These are phyloP conservation scores for Kryphioiulus occultus DNA, from an alignment of 2,888 invertebrate species.

Conservation along the genomic window DNA sequence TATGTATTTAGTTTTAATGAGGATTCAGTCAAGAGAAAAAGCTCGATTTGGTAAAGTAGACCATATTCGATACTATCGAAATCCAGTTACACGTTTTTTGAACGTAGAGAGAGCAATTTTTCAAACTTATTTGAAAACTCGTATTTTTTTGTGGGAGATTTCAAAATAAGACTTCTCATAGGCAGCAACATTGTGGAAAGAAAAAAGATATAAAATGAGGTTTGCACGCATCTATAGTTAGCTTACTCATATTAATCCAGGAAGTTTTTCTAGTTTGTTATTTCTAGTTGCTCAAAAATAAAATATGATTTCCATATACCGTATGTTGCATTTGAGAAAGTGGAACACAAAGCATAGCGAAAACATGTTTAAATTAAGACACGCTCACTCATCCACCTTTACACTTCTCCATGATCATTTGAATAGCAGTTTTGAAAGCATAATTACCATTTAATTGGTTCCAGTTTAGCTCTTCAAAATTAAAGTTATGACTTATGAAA, in stretches of 20 bases:
- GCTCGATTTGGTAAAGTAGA: not conserved
- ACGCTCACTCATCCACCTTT: not conserved
- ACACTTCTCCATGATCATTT: not conserved
- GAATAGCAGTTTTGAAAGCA: not conserved
- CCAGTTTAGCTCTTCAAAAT: not conserved
- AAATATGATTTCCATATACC: not conserved
- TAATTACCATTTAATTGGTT: not conserved
- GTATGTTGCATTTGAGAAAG: constrained; percentile 3
- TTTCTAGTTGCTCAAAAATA: not conserved
- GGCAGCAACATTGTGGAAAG: no score
- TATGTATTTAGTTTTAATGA: no score
- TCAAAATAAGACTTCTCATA: no score
- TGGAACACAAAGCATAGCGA: not conserved
- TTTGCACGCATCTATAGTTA: not conserved
- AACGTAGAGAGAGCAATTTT: not conserved
- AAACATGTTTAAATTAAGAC: not conserved
- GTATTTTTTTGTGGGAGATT: not conserved
- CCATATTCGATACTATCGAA: not conserved
- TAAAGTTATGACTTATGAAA: no score
- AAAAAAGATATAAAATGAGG: not conserved
- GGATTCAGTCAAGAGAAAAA: not conserved
- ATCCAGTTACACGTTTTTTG: not conserved
- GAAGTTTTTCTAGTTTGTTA: not conserved
- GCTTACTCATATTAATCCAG: not conserved
- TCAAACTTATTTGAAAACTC: no score